These are phyloP conservation scores for Drosophila orosa DNA, from an alignment of 1,140 invertebrate genomes.

Conservation along the genomic window DNA sequence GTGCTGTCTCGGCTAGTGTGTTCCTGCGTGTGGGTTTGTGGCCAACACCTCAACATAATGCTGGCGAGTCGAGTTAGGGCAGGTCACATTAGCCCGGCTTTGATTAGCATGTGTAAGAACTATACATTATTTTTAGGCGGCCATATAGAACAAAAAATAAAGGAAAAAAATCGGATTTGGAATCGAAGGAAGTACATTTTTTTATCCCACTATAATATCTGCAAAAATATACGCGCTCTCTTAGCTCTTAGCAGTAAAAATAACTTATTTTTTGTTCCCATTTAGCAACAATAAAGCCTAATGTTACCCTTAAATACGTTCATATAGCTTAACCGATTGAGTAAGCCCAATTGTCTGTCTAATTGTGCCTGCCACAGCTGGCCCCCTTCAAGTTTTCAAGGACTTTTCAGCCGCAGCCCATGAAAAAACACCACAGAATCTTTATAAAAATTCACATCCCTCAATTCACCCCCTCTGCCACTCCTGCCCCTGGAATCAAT, in stretches of 20 bases:
- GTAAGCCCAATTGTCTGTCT: constrained; percentile 47
- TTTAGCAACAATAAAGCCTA: constrained; percentile 25
- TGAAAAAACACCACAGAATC: constrained; percentile 41
- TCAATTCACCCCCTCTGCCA: constrained; percentile 9
- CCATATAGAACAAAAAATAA: not conserved
- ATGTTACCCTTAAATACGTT: constrained; percentile 39
- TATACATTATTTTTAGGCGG: not conserved
- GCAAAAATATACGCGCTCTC: not conserved
- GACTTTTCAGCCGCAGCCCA: constrained; percentile 28
- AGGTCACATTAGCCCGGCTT: constrained; percentile 10
- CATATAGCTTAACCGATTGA: constrained; percentile 24
- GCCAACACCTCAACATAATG: constrained; percentile 42
- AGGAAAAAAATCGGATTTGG: not conserved
- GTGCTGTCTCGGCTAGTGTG: constrained; percentile 16
- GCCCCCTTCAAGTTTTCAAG: constrained; percentile 53
- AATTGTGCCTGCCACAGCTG: constrained; percentile 51
- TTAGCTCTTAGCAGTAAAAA: not conserved
- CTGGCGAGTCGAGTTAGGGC: constrained; percentile 7
- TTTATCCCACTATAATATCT: not conserved
- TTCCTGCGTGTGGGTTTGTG: constrained; percentile 21
- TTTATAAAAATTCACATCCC: constrained; percentile 33
- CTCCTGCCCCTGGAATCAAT: constrained; percentile 12
- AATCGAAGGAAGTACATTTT: not conserved
- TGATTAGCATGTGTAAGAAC: constrained; percentile 17
- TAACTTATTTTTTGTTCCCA: not conserved